phyloP scores from a whole-genome alignment of 2,888 invertebrate genomes.

The Leptopilina drosophilae region DNA sequence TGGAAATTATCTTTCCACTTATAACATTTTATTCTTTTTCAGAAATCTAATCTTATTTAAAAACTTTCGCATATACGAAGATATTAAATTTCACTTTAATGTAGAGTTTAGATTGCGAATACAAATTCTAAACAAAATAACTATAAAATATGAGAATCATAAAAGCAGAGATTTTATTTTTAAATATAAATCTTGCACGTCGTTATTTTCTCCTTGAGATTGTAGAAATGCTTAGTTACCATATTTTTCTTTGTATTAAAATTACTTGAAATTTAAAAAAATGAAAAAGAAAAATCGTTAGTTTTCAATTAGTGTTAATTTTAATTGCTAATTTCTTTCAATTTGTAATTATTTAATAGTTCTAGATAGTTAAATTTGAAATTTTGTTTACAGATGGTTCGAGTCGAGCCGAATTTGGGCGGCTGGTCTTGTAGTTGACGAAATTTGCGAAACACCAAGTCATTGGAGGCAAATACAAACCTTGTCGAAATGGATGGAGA shows the following conservation, averaged over 20 bases:
- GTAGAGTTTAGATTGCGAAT: not conserved
- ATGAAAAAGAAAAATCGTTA: no score
- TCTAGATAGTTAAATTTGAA: not conserved
- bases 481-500: slow-evolving; percentile 90
- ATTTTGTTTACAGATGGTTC: slow-evolving; percentile 83
- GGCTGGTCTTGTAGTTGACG: slow-evolving; percentile 93
- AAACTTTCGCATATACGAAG: not conserved
- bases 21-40: not conserved
- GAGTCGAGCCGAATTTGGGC: slow-evolving; percentile 96
- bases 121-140: not conserved
- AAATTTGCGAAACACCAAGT: slow-evolving; percentile 90
- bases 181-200: not conserved
- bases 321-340: no score
- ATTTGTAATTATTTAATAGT: no score
- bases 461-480: slow-evolving; percentile 93
- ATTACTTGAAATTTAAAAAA: no score
- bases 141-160: not conserved
- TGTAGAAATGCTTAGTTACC: no score
- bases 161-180: not conserved
- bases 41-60: not conserved
- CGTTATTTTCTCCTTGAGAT: not conserved
- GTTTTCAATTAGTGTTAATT: no score
- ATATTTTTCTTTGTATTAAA: no score
- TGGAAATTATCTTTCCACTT: not conserved
- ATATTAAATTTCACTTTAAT: not conserved